Percentiles rank a stretch among this genome's conserved stretches.
Evolutionary conservation across 2,113 vertebrate species (phyloP).

Genomic region (Melanostigma gelatinosum): DNA sequence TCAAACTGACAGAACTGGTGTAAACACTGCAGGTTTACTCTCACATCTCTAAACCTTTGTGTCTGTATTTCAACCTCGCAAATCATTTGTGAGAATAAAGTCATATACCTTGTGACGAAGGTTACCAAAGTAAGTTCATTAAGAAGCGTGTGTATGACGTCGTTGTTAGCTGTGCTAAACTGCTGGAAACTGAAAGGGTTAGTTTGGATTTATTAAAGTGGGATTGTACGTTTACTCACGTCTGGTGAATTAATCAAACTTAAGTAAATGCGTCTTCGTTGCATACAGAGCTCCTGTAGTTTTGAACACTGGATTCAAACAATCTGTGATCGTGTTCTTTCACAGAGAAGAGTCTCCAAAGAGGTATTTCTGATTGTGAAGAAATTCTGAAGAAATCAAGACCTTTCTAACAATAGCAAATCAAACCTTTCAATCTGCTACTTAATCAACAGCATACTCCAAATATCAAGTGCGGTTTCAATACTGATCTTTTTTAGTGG

Average conservation of each 20-base stretch:
- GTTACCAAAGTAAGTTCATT: no score
- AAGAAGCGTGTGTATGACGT: no score
- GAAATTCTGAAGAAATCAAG: background rate
- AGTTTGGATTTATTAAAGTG: no score
- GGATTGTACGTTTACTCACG: no score
- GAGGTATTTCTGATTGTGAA: background rate
- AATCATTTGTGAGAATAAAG: background rate
- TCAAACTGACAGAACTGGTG: background rate
- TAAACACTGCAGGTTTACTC: background rate
- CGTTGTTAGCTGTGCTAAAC: no score
- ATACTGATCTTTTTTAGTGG: background rate
- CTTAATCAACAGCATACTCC: background rate
- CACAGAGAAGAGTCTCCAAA: background rate
- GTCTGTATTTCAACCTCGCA: background rate
- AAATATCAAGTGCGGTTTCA: background rate
- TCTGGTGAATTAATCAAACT: no score
- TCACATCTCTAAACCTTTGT: background rate
- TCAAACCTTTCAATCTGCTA: background rate
- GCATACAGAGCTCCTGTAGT: no score
- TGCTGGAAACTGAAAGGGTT: no score
- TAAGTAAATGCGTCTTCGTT: no score
- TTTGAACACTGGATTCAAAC: background rate
- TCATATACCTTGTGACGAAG: background rate
- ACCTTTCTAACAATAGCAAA: background rate
- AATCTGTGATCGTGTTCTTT: background rate